phyloP scores from a whole-genome alignment of 2,113 vertebrate species.

The Symphodus melops region DNA sequence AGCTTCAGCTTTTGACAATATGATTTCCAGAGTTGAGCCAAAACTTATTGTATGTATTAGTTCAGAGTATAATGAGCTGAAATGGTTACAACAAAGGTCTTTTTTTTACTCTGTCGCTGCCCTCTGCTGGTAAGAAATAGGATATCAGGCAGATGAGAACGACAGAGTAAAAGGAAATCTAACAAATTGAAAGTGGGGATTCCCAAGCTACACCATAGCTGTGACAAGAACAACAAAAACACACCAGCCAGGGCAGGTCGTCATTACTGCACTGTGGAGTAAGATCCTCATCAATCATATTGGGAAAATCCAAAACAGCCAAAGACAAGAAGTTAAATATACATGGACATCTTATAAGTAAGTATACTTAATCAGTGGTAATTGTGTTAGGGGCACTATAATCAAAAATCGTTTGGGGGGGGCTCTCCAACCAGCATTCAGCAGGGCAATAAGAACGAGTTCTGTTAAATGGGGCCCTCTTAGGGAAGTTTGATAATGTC shows the following conservation, averaged over 20 bases:
- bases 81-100: neutral
- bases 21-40: neutral
- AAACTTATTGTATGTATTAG: neutral
- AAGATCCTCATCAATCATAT: neutral
- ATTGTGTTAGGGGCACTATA: too few species aligned
- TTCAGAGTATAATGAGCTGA: neutral
- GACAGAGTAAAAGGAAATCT: neutral
- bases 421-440: too few species aligned
- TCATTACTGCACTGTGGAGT: neutral
- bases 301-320: too few species aligned
- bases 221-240: too few species aligned
- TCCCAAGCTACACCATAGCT: neutral
- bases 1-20: neutral
- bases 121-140: conserved; percentile 46
- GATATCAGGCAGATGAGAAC: too few species aligned
- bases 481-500: too few species aligned
- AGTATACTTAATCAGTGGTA: too few species aligned
- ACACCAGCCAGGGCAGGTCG: neutral
- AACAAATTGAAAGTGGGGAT: neutral
- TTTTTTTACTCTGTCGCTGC: conserved; percentile 4
- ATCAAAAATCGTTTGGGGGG: too few species aligned
- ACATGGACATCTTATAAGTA: too few species aligned
- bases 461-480: too few species aligned
- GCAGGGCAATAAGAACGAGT: too few species aligned
- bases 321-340: too few species aligned